These are phyloP conservation scores for Autographa pulchrina DNA, from an alignment of 2,888 invertebrate species.

Conservation along the genomic window DNA sequence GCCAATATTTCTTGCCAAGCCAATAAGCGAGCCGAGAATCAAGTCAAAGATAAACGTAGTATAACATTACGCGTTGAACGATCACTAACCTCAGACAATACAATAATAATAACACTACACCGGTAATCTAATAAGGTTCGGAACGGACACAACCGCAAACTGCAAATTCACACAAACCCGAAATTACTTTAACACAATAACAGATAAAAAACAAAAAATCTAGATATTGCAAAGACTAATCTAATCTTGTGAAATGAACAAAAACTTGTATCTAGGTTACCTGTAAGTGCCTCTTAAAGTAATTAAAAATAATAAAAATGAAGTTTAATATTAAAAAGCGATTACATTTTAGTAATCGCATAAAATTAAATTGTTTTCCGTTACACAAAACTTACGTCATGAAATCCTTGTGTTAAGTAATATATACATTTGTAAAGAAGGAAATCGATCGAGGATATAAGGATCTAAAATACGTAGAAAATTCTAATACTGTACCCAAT, in stretches of 20 bases:
- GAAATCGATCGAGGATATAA: neutral
- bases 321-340: neutral
- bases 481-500: neutral
- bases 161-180: conserved; percentile 22
- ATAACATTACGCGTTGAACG: conserved; percentile 14
- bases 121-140: conserved; percentile 19
- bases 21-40: neutral
- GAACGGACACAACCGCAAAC: conserved; percentile 37
- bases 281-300: conserved; percentile 36
- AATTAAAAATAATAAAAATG: conserved; percentile 20
- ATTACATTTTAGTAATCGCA: conserved; percentile 1
- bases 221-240: conserved; percentile 33
- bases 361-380: conserved; percentile 1
- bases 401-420: neutral
- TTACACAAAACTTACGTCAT: neutral
- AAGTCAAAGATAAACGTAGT: conserved; percentile 7
- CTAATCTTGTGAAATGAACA: conserved; percentile 41
- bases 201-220: conserved; percentile 36
- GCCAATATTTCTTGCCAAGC: neutral
- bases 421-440: too few species aligned
- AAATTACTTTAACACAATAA: conserved; percentile 40
- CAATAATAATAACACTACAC: conserved; percentile 13
- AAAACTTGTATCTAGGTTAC: conserved; percentile 32
- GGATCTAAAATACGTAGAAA: neutral
- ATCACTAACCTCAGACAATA: conserved; percentile 33